A percentile compares a stretch with the other conserved stretches of the same genome.
Evolutionary conservation across 2,797 vertebrate genomes (phyloP).

Genomic region (Pipistrellus nathusii): DNA sequence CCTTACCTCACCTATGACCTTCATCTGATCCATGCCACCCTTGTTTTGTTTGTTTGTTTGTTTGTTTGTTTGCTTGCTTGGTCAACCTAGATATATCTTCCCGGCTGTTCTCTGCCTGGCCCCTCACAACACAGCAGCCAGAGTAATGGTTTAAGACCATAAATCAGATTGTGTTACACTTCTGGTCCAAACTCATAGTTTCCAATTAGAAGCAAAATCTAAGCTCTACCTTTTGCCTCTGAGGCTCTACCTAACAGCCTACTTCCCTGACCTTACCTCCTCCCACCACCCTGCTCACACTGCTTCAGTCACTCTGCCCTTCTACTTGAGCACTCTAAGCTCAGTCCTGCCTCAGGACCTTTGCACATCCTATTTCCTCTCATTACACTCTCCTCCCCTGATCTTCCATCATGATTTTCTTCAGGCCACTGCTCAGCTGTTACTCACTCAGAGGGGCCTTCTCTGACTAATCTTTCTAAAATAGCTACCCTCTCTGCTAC

Average conservation of each 20-base stretch:
- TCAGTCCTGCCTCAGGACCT: neutral
- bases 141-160: neutral
- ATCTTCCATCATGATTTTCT: neutral
- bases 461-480: neutral
- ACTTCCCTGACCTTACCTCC: neutral
- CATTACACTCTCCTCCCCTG: neutral
- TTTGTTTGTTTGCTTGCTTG: neutral
- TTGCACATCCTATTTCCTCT: neutral
- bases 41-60: too few relatives aligned
- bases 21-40: neutral
- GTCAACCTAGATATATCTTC: neutral
- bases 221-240: neutral
- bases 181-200: neutral
- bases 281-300: rapidly evolving
- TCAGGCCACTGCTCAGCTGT: neutral
- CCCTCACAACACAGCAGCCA: neutral
- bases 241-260: too few relatives aligned
- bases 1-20: neutral
- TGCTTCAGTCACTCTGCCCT: neutral
- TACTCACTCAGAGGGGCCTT: neutral
- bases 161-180: neutral
- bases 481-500: neutral
- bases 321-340: neutral
- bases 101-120: neutral
- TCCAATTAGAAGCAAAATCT: neutral